Base-by-base conservation (phyloP, 64 coral and sea anemone species). In the Exaiptasia diaphana region DNA sequence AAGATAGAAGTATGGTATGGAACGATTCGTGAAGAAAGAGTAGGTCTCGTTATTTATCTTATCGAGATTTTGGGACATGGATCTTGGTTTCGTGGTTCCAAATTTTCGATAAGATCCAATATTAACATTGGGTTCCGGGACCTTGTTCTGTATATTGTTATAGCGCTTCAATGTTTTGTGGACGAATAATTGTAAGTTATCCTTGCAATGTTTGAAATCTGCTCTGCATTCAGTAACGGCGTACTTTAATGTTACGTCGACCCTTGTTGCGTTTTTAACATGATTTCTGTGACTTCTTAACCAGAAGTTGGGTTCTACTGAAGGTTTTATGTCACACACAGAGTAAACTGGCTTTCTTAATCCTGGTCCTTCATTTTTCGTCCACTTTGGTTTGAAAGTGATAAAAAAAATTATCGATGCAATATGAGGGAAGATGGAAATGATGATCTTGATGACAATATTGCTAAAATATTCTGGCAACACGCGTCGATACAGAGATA, bases 1-100 rank as follows among this genome's bases (percentile, higher is more conserved):
- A 82, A 82, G 64, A 52, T 52, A 52, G 49, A 52, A 10, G 49
- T 52, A 52, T n/a, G 49, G 49, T 52, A 12, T 52, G 49, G n/a
- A n/a, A 10, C n/a, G 49, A 12, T 52, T 52, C n/a, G 10, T 52
- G n/a, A n/a, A 52, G 49, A 12, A 52, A 52, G n/a, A 52, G 49
- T 12, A 12, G n/a, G n/a, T 52, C 10, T 52, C 49, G 10, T 10
- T 52, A 52, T n/a, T 12, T 52, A 12, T 52, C n/a, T 52, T 52
- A 52, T 52, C 49, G 10, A 12, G n/a, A 12, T n/a, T 12, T 52
- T 52, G n/a, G n/a, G 10, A 52, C 49, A 10, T 10, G 49, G 49
- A 12, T 10, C 10, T 12, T 12, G 49, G 10, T 52, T 52, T n/a
- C 10, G 10, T n/a, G 49, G 10, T 10, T 52, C n/a, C 10, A 52